Percentiles rank a stretch among this genome's conserved stretches.
Conservation (phyloP, 1,140 invertebrate genomes). For the Sycophila sp. region DNA sequence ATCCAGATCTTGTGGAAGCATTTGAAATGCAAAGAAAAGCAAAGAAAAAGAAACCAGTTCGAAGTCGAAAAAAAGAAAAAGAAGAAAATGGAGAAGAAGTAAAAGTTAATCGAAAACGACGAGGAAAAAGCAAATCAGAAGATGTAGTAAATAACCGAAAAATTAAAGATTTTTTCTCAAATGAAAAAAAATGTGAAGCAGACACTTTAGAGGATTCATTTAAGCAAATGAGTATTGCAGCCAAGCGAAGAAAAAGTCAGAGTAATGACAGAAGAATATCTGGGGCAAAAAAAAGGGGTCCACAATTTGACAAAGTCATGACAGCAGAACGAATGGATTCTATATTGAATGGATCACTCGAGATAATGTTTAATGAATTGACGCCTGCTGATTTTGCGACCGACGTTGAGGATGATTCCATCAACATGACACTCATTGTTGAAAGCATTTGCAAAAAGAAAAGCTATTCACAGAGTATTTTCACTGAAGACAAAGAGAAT, state of each 20-base stretch:
- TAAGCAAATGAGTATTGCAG: slow-evolving; percentile 46
- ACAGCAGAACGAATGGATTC: slow-evolving; percentile 49
- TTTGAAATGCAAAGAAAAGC: slow-evolving; percentile 71
- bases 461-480: background rate
- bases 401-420: slow-evolving; percentile 61
- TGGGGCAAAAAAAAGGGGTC: slow-evolving; percentile 44
- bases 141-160: slow-evolving; percentile 44
- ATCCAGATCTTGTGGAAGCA: slow-evolving; percentile 73
- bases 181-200: slow-evolving; percentile 28
- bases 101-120: slow-evolving; percentile 35
- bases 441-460: slow-evolving; percentile 61
- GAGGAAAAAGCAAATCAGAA: slow-evolving; percentile 36
- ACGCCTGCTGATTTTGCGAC: slow-evolving; percentile 62
- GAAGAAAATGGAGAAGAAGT: slow-evolving; percentile 49
- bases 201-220: slow-evolving; percentile 50
- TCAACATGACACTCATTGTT: slow-evolving; percentile 71
- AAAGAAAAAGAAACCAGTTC: slow-evolving; percentile 64
- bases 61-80: slow-evolving; percentile 61
- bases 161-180: slow-evolving; percentile 57
- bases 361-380: slow-evolving; percentile 55
- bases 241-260: slow-evolving; percentile 50
- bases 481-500: background rate
- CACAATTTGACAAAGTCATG: slow-evolving; percentile 50
- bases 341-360: slow-evolving; percentile 53
- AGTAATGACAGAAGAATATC: background rate